Conservation (phyloP, 2,113 vertebrate genomes). For the Ondatra zibethicus region DNA sequence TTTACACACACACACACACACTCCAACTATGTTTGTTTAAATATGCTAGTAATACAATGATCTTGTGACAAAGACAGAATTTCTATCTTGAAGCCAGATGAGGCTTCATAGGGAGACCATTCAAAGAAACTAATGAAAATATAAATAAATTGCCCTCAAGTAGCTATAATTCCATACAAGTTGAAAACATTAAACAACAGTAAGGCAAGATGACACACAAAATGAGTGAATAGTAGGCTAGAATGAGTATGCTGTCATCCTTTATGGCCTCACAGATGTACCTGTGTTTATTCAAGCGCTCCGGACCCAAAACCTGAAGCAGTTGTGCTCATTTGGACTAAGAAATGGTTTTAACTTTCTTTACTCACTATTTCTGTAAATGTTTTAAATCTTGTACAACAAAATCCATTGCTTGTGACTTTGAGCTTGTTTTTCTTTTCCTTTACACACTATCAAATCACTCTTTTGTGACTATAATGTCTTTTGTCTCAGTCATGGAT, state of each 20-base stretch:
- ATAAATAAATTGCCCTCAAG: background rate
- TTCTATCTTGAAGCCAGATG: too few species aligned
- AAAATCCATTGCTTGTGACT: background rate
- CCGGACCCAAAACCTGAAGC: background rate
- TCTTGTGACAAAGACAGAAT: background rate
- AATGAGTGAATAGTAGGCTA: background rate
- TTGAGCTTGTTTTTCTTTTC: conserved; percentile 1
- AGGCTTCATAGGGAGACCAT: background rate
- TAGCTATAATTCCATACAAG: too few species aligned
- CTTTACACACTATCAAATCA: background rate
- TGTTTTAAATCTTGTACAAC: background rate
- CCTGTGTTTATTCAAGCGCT: background rate
- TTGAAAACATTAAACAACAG: background rate
- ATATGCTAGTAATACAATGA: background rate
- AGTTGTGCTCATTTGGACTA: background rate
- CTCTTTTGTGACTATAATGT: background rate
- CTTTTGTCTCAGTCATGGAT: background rate
- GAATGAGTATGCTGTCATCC: background rate
- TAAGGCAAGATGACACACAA: background rate
- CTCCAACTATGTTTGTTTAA: background rate
- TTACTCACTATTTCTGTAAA: background rate
- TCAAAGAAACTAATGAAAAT: background rate
- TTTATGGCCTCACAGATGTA: background rate
- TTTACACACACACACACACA: background rate
- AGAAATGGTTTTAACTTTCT: background rate